phyloP scores from a whole-genome alignment of 2,888 invertebrate species.

The Dryobotodes eremita region DNA sequence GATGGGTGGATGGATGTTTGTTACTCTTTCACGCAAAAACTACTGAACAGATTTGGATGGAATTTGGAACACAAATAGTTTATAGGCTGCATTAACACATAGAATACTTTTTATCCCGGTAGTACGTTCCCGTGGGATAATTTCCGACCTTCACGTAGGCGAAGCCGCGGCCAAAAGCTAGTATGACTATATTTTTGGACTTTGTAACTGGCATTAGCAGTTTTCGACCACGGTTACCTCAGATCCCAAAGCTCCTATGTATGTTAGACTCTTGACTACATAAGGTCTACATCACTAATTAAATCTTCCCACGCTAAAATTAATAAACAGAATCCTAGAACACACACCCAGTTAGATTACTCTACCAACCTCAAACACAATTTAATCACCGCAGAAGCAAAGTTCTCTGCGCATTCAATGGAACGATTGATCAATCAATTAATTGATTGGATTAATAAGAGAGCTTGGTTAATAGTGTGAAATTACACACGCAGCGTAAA shows the following conservation, averaged over 20 bases:
- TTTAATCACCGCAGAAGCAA: slow-evolving; percentile 42
- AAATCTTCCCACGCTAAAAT: neutral
- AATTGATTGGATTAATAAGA: slow-evolving; percentile 52
- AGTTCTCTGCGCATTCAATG: slow-evolving; percentile 18
- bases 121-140: no score
- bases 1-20: no score
- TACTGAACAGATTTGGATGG: no score
- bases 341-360: slow-evolving; percentile 17
- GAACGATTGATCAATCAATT: slow-evolving; percentile 54
- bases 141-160: no score
- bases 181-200: neutral
- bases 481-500: slow-evolving; percentile 39
- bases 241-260: neutral
- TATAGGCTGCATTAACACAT: no score
- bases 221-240: neutral
- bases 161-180: no score
- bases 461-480: slow-evolving; percentile 46
- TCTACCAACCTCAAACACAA: slow-evolving; percentile 38
- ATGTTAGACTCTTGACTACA: neutral
- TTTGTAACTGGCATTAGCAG: neutral
- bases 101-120: no score
- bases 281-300: neutral
- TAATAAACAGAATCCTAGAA: slow-evolving; percentile 11
- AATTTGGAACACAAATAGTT: no score
- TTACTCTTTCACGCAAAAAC: no score